Base-by-base conservation (phyloP, 2,888 invertebrate genomes). In the Parnassius glacialis region DNA sequence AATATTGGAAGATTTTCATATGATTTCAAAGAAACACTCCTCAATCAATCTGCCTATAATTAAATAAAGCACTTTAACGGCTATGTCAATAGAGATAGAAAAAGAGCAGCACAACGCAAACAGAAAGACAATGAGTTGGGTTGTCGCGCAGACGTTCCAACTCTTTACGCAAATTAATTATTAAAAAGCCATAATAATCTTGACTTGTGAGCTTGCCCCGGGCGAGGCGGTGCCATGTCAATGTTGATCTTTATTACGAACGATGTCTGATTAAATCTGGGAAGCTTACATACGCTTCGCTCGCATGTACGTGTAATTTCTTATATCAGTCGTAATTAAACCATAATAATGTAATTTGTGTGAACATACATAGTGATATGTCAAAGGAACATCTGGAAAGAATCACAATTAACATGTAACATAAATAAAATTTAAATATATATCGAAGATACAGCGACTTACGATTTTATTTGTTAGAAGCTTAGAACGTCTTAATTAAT, bases 81-180 rank as follows among this genome's bases (percentile, higher is more conserved):
- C n/a, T 54, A 25, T 25, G 54, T 48, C 43, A 54, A 53, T 41
- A 48, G n/a, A 34, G 55, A 34, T 61, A 25, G 34, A 51, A 58
- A 58, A 73, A 69, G 75, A 77, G 70, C 68, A 69, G 65, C 67
- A 74, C 69, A 79, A 68, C 62, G 72, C 73, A 82, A 86, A 85
- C 77, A 69, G 72, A 70, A 76, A 81, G 85, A 83, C 78, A 83
- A 80, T 70, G 63, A 73, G 62, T 65, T 64, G 67, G 65, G 60
- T 65, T 59, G 64, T 63, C 52, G 64, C 65, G 54, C 59, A 56
- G 65, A 64, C 59, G 64, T 57, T 65, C 70, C 71, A 88, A 89
- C 90, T 90, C 90, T 87, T 90, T 90, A 80, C 80, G 83, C 83
- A 83, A 78, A 81, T 89, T 83, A 89, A 90, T 89, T 81, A 87